Evolutionary conservation across 2,797 vertebrate species (phyloP), one percentile per base, ranked within the genome.

Genomic region (Mormyrops boulengeri): DNA sequence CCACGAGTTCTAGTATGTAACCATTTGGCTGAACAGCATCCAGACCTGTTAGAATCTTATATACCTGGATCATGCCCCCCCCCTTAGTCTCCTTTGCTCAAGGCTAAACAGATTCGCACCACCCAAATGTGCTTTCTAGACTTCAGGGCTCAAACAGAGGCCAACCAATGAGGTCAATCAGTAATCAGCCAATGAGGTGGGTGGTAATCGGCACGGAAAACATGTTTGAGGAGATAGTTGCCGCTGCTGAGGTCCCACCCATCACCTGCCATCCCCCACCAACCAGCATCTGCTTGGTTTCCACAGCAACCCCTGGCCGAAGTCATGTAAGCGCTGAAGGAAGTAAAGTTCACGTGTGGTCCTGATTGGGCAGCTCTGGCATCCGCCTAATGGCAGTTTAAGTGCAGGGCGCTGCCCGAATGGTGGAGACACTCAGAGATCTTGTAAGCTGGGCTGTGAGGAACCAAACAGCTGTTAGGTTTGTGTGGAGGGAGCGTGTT

Each of bases 251-350:
- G 84, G 17, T 12, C 11, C 44, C 47, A 82, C 44, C 60, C 73
- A 50, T 80, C 88, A 77, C 49, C 53, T 11, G 26, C 50, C 22
- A 22, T 3, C 53, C 14, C 17, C 88, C 41, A 7, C 49, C 85
- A 77, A 50, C 73, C 85, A 87, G 82, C 22, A 12, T 41, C 66
- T 86, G n/a, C 55, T 49, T 66, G 77, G 90, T 92, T 91, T 60
- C 91, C 90, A 90, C 90, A 88, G 90, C 57, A 89, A 92, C 89
- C 80, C 53, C 86, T 88, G 66, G 52, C 57, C 26, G 34, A 86
- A 49, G 38, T 85, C 55, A 53, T 47, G 34, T 11, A 90, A 86
- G 60, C 7, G n/a, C 7, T 22, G 90, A 52, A 84, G 49, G 90
- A 80, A 30, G 3, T 66, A 57, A 38, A 9, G 80, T 88, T 60